Evolutionary conservation across 2,888 invertebrate genomes (phyloP), one percentile per base, ranked within the genome.

Genomic region (Hedya salicella): DNA sequence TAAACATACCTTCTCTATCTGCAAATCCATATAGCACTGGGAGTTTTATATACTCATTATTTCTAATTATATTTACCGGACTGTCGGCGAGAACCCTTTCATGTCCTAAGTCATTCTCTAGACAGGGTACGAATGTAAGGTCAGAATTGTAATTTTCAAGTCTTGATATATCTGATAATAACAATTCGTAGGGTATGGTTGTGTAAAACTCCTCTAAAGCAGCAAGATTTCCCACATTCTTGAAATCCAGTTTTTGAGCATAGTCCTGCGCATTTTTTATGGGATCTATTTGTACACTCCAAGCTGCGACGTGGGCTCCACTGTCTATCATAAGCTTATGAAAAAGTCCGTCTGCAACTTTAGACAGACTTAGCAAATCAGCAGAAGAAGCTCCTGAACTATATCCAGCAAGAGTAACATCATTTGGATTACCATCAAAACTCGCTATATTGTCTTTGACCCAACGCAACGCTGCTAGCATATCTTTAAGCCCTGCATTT

Each of bases 51-150:
- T 79, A 83, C 4, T 76, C 70, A 0, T 81, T 80, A 9, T 67
- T 76, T 40, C 75, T 81, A n/a, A 86, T 61, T 46, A 82, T 79
- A 65, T 73, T 74, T 0, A 77, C 56, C 5, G 87, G 86, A 25
- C 74, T 71, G 40, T 83, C 81, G 1, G 74, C 69, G 0, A 87
- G 69, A 67, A 86, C 80, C 46, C 64, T 72, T 52, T 78, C 80
- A 56, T 75, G 48, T 5, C 71, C 3, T 36, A 50, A 11, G 14
- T 42, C 30, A 5, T 39, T 60, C 16, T 60, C 59, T 49, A 60
- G 21, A 19, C 59, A 60, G 16, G 59, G 59, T 8, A 14, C 19
- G 16, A 60, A 48, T 0, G 1, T 19, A 0, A 49, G 14, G 36
- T 59, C 36, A 16, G 16, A 2, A 11, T 39, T 21, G 5, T 36